These are phyloP conservation scores for Muscicapa striata DNA, from an alignment of 2,797 vertebrate genomes.

Conservation along the genomic window DNA sequence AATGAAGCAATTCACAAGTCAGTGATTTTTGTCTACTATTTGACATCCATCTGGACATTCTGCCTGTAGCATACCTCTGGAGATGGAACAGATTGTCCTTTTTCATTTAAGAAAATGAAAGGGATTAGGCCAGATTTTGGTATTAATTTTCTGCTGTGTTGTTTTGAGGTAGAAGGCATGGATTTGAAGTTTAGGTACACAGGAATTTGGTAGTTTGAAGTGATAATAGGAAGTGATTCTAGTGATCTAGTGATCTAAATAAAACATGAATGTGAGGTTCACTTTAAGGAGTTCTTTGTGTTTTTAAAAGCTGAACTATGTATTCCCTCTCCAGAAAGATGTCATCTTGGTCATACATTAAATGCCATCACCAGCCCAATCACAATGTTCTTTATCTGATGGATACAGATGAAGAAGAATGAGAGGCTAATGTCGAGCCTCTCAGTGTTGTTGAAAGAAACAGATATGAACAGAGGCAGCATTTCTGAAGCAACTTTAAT, in stretches of 20 bases:
- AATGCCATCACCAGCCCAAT: background rate
- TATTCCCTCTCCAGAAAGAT: background rate
- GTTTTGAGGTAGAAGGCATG: background rate
- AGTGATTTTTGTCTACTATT: background rate
- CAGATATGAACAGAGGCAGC: background rate
- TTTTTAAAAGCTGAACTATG: constrained; percentile 18
- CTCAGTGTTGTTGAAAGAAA: background rate
- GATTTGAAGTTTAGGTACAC: background rate
- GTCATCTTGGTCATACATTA: background rate
- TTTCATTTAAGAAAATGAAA: background rate
- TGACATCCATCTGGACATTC: background rate
- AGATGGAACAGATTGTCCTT: background rate
- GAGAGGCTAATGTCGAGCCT: background rate
- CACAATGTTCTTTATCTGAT: background rate
- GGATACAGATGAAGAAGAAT: background rate
- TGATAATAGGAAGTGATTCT: background rate
- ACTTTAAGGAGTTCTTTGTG: background rate
- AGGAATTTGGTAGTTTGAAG: background rate
- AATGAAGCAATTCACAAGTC: background rate
- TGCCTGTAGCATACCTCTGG: background rate
- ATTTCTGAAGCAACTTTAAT: constrained; percentile 21
- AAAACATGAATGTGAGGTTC: background rate
- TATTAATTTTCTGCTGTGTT: background rate
- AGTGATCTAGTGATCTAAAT: background rate
- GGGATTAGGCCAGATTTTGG: background rate